Percentiles rank a stretch among this genome's conserved stretches.
Conservation (phyloP, 2,888 invertebrate species). For the Agriopis marginaria region DNA sequence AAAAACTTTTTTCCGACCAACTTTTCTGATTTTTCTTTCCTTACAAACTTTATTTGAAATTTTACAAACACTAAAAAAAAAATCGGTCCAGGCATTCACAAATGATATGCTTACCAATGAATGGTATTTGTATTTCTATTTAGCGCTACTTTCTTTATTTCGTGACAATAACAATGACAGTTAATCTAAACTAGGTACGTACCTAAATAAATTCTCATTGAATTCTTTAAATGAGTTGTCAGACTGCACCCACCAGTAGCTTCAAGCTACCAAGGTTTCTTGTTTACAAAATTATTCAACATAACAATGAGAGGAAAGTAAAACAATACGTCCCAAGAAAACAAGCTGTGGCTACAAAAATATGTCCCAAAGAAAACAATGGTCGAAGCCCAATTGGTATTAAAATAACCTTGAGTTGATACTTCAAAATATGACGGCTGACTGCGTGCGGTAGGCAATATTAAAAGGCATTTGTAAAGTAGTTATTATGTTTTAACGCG, state of each 20-base stretch:
- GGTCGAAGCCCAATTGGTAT: slow-evolving; percentile 68
- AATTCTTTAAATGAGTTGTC: slow-evolving; percentile 10
- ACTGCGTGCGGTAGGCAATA: slow-evolving; percentile 78
- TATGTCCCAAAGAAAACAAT: slow-evolving; percentile 80
- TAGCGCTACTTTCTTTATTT: not conserved
- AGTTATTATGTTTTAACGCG: slow-evolving; percentile 74
- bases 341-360: slow-evolving; percentile 60
- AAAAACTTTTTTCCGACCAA: too few species aligned
- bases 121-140: too few species aligned
- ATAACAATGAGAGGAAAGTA: slow-evolving; percentile 44
- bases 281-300: slow-evolving; percentile 44
- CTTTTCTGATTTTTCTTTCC: too few species aligned
- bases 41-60: too few species aligned
- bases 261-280: slow-evolving; percentile 14
- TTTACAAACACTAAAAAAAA: too few species aligned
- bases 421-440: slow-evolving; percentile 76
- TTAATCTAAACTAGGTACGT: not conserved
- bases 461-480: slow-evolving; percentile 69
- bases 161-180: not conserved
- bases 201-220: too few species aligned
- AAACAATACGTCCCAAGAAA: slow-evolving; percentile 58
- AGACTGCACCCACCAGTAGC: slow-evolving; percentile 21
- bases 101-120: too few species aligned
- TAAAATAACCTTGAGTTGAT: slow-evolving; percentile 76
- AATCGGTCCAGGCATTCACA: too few species aligned